These are phyloP conservation scores for Cephonodes hylas DNA, from an alignment of 2,888 invertebrate species.

Conservation along the genomic window DNA sequence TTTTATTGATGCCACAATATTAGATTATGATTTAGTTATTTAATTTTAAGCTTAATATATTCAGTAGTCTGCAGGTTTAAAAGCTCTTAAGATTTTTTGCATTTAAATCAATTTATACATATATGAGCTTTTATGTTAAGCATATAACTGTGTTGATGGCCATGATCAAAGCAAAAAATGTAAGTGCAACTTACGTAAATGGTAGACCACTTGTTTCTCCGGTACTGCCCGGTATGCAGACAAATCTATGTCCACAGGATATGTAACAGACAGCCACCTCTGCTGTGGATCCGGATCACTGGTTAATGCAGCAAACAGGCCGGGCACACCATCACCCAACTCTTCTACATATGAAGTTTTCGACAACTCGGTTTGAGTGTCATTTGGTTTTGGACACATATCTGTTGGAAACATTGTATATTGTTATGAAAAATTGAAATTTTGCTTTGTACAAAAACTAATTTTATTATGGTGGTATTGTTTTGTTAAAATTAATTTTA, in stretches of 20 bases:
- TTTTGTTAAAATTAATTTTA: too few relatives aligned
- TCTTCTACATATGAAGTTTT: slow-evolving; percentile 93
- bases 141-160: too few relatives aligned
- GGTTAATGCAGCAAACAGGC: slow-evolving; percentile 90
- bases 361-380: slow-evolving; percentile 86
- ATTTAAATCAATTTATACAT: too few relatives aligned
- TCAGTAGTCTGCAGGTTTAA: too few relatives aligned
- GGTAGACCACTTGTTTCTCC: slow-evolving; percentile 86
- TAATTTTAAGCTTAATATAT: too few relatives aligned
- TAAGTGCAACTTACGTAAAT: slow-evolving; percentile 82
- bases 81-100: too few relatives aligned
- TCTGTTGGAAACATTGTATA: slow-evolving; percentile 79
- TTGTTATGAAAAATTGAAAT: too few relatives aligned
- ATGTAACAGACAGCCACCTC: slow-evolving; percentile 93
- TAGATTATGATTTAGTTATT: too few relatives aligned
- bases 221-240: slow-evolving; percentile 83
- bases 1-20: too few relatives aligned
- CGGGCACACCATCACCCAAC: slow-evolving; percentile 89
- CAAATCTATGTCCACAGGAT: slow-evolving; percentile 87
- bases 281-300: slow-evolving; percentile 88
- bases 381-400: slow-evolving; percentile 93
- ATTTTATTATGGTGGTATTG: too few relatives aligned
- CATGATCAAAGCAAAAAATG: background rate
- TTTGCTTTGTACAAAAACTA: too few relatives aligned
- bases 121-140: too few relatives aligned